Evolutionary conservation across 2,888 invertebrate genomes (phyloP), one percentile per base, ranked within the genome.

Genomic region (Scaeva pyrastri): DNA sequence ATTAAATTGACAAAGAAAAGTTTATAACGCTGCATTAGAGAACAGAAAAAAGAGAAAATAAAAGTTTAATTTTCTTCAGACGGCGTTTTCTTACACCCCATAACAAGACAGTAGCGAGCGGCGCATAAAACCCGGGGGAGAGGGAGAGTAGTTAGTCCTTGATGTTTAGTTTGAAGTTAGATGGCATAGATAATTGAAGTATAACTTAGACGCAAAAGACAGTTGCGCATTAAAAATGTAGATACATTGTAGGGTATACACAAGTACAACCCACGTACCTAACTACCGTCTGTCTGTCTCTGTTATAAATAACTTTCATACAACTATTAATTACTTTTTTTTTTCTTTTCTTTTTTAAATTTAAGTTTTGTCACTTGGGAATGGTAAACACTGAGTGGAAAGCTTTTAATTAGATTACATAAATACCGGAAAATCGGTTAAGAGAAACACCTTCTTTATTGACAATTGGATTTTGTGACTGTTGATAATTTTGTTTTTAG

Each of bases 1-100:
- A 86, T 81, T 86, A 86, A 86, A 70, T 74, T 81, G 81, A 56
- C 68, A 52, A 70, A 68, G 76, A 68, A 76, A 80, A 80, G 72
- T 85, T 85, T 72, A 52, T 80, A 60, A 21, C 72, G 50, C 23
- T 56, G 74, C 14, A 55, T 64, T 66, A 50, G 41, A 16, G 64
- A 39, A 26, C 19, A 36, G 10, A 62, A 6, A 26, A 26, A 60
- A 64, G 31, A 58, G 58, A 21, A 14, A 39, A 55, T 12, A 58
- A 45, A 78, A 74, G 41, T 79, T 70, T 50, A 56, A 26, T 43
- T 26, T 45, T 31, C 45, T 16, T 64, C 8, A 8, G 26, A n/a
- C 16, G 26, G 11, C 16, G 41, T 64, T 64, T 64, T 41, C 62
- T 64, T 45, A 45, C n/a, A n/a, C n/a, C n/a, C n/a, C n/a, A n/a